Evolutionary conservation across 2,113 vertebrate species (phyloP), one percentile per base, ranked within the genome.

Genomic region (Bagarius yarrelli): DNA sequence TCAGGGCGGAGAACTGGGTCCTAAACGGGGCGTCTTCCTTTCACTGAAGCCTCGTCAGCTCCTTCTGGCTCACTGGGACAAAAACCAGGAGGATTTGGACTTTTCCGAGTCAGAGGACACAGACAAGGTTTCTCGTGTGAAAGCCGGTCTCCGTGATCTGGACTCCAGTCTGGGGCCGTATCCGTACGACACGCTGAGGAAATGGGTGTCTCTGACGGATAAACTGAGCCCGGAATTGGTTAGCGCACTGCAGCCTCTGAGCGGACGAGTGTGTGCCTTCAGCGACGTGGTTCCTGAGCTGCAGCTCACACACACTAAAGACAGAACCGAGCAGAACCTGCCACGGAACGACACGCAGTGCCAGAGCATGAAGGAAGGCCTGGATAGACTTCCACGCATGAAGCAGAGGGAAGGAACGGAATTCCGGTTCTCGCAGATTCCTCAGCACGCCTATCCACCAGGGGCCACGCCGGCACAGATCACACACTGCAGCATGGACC

Each of bases 191-290:
- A 93, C 91, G 0, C 92, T 98, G 82, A 95, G 94, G 81, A 95
- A 95, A 75, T 99, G 97, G 97, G 94, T 99, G 13, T 97, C 97
- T 13, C 94, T 98, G 77, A 96, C 92, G 55, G 95, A 86, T 89
- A 94, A 91, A 53, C 86, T 99, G 78, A 94, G 83, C 5, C 91
- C 94, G 27, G 92, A 94, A 74, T 69, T 93, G 1, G 79, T 94
- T 83, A 76, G 86, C 21, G 88, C 83, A 56, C 86, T 99, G 72
- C 96, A 97, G 90, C 97, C 96, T 0, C 92, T 95, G 71, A 95
- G 88, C 19, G 94, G 95, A 0, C 91, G 89, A 34, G 91, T 99
- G 81, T 95, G 95, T 14, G 94, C 97, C 81, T 97, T 95, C 88
- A 91, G 95, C 0, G 96, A 98, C 19, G 94, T 99, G 55, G 81